Evolutionary conservation across 2,797 vertebrate genomes (phyloP), one percentile per base, ranked within the genome.

Genomic region (Megaceryle alcyon): DNA sequence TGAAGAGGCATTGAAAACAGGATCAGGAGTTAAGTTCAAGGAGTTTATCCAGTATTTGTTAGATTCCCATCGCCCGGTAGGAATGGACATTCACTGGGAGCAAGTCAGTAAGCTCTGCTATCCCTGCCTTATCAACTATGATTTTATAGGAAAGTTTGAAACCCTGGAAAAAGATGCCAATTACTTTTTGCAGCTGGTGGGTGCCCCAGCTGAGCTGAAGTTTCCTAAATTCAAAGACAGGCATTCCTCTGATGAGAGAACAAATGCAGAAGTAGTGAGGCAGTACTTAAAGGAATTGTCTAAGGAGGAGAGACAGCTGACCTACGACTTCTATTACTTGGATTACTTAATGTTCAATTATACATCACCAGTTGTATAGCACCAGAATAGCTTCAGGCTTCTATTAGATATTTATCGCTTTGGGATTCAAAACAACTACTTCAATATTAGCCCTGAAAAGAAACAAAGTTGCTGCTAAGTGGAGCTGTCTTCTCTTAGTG

Each of bases 291-390:
- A 97, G 77, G 94, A 97, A 68, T 83, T 98, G 46, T 97, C 97
- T 53, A 69, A 82, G 76, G 92, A 91, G n/a, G 97, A 98, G 68
- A 98, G 96, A 73, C 97, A 98, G 65, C 80, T 97, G 86, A 94
- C 96, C 93, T 98, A 98, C 7, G 77, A 98, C 49, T 98, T 98
- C 86, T 98, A 98, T 95, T 97, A 97, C 75, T 93, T 98, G 92
- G 98, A 98, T 96, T 98, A 98, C 93, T 97, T 98, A 95, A 98
- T 98, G 98, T 98, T 98, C 97, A 98, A 98, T 97, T 98, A 98
- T 73, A 98, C 98, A 61, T 93, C 95, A 92, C 97, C 97, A 53
- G n/a, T 87, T 96, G 88, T 96, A 88, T 97, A 98, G 86, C 84
- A 92, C 83, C 54, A 87, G 59, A 81, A 87, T 69, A 88, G 65